Evolutionary conservation across 2,888 invertebrate genomes (phyloP).

Genomic region (Sisyra terminalis): DNA sequence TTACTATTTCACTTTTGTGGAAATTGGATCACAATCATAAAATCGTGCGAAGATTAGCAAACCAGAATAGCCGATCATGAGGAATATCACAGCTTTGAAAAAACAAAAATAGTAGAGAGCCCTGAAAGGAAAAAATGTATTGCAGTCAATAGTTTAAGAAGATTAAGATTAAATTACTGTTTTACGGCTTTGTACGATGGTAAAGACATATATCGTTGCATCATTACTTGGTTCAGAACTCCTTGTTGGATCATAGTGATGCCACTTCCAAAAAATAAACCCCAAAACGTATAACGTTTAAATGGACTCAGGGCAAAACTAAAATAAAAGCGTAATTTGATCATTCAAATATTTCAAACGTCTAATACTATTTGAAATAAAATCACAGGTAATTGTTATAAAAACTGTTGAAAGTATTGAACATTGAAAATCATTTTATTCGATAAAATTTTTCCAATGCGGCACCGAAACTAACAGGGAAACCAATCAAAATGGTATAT

Average conservation of each 20-base stretch:
- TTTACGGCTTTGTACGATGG: constrained; percentile 42
- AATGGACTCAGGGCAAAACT: constrained; percentile 51
- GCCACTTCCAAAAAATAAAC: constrained; percentile 51
- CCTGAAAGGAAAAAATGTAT: constrained; percentile 1
- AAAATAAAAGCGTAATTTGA: no score
- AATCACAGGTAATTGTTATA: no score
- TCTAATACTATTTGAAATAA: no score
- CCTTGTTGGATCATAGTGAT: constrained; percentile 57
- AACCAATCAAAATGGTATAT: no score
- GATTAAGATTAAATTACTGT: not conserved
- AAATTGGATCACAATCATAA: constrained; percentile 25
- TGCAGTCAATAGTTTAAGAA: not conserved
- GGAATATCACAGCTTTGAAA: constrained; percentile 3
- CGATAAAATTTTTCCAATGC: no score
- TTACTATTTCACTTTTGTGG: constrained; percentile 11
- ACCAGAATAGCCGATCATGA: constrained; percentile 15
- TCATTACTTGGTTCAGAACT: constrained; percentile 63
- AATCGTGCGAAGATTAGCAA: constrained; percentile 27
- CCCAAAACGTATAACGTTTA: constrained; percentile 57
- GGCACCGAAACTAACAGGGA: no score
- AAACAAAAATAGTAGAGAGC: constrained; percentile 3
- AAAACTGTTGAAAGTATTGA: no score
- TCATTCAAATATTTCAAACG: no score
- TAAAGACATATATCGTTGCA: constrained; percentile 57
- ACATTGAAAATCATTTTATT: no score